Evolutionary conservation across 1,140 invertebrate species (phyloP).

Genomic region (Cylas formicarius): DNA sequence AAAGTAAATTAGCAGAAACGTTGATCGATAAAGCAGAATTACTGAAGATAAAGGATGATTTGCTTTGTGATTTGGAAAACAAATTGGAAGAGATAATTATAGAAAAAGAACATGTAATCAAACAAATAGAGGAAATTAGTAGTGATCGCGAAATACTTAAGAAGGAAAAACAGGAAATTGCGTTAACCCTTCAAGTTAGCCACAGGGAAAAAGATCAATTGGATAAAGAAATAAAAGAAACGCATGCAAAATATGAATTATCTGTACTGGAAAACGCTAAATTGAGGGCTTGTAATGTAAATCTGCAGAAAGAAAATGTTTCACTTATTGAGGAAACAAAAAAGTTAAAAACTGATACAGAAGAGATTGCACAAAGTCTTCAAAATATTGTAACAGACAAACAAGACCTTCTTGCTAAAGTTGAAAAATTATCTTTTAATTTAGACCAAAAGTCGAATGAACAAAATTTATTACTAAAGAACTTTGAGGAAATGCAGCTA

Average conservation of each 20-base stretch:
- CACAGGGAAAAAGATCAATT: too few species aligned
- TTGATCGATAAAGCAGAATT: too few species aligned
- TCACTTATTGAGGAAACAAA: too few species aligned
- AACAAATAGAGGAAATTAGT: background rate
- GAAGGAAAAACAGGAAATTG: slow-evolving; percentile 17
- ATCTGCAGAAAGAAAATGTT: too few species aligned
- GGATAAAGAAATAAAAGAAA: too few species aligned
- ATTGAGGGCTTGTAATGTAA: too few species aligned
- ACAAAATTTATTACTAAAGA: background rate
- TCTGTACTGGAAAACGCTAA: too few species aligned
- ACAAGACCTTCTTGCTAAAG: background rate
- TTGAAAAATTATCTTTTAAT: slow-evolving; percentile 5
- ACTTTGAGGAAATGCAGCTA: slow-evolving; percentile 10
- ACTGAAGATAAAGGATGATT: slow-evolving; percentile 6
- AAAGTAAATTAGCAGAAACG: slow-evolving; percentile 4
- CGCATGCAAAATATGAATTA: too few species aligned
- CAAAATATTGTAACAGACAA: slow-evolving; percentile 1
- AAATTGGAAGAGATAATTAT: slow-evolving; percentile 9
- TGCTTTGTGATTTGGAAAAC: background rate
- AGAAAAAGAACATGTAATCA: background rate
- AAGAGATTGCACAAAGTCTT: background rate
- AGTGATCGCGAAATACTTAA: background rate
- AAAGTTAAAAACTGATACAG: background rate
- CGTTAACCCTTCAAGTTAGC: too few species aligned
- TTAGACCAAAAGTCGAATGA: background rate